Evolutionary conservation across 2,888 invertebrate species (phyloP), one percentile per base, ranked within the genome.

Genomic region (Notodromas monacha): DNA sequence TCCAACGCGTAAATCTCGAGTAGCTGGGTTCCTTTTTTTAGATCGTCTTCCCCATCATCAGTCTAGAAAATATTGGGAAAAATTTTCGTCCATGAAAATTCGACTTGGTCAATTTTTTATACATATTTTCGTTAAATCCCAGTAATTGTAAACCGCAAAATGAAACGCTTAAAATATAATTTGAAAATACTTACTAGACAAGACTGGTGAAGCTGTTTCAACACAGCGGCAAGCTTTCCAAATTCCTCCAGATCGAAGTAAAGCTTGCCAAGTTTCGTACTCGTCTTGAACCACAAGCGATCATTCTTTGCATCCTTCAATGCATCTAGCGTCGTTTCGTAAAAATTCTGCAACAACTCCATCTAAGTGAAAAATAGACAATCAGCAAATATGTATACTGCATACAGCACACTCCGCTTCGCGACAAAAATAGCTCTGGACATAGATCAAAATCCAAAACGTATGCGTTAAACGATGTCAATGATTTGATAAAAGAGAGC

Each of bases 281-380:
- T 96, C 1, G 96, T 99, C 54, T 99, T 99, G 49, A 99, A 99
- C 96, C 96, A 96, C 32, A 96, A 55, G 36, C 96, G 60, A 52
- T 99, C 96, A 50, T 96, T 99, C 50, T 92, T 92, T 2, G 92
- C 89, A 56, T 96, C 92, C 49, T 79, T 81, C 33, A 81, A 50
- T 5, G 81, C 81, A 45, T 81, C 81, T 42, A 81, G 51, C 1
- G 81, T 81, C 2, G 81, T 96, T 52, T 92, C 86, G 50, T 96
- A 96, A 51, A 96, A 96, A 46, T 92, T 76, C 59, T 92, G 92
- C 26, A 96, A 54, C 15, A 96, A 54, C 49, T 81, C 84, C 84
- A 89, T 86, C 79, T 81, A 47, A 33, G 48, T 46, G 39, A 21
- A 35, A 30, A 28, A 32, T 29, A 31, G 16, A 30, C 10, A 11